Evolutionary conservation across 1,140 invertebrate genomes (phyloP).

Genomic region (Anoplophora glabripennis): DNA sequence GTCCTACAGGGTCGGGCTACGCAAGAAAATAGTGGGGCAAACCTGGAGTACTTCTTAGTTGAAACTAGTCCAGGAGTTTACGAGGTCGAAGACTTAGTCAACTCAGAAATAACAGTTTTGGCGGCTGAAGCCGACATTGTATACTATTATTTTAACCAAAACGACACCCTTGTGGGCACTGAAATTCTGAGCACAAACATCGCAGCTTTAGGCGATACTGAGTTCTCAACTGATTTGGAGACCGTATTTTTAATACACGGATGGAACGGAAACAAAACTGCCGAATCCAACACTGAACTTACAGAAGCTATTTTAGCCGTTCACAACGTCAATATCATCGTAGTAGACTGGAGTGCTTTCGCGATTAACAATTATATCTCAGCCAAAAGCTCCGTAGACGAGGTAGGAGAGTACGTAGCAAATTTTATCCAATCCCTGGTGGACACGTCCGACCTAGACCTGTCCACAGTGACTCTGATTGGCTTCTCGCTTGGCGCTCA

Average conservation of each 20-base stretch:
- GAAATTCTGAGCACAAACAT: too few species aligned
- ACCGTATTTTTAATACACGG: constrained; percentile 48
- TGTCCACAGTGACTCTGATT: constrained; percentile 57
- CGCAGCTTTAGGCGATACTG: too few species aligned
- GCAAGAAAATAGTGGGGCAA: too few species aligned
- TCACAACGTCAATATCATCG: constrained; percentile 56
- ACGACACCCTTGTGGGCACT: background rate
- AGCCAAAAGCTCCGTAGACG: constrained; percentile 52
- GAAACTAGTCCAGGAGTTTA: background rate
- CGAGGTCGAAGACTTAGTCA: background rate
- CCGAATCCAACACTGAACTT: constrained; percentile 42
- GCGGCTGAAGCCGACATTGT: background rate
- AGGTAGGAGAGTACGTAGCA: constrained; percentile 54
- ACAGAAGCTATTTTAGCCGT: constrained; percentile 43
- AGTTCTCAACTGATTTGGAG: background rate
- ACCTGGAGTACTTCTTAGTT: background rate
- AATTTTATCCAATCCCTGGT: constrained; percentile 56
- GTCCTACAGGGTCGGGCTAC: too few species aligned
- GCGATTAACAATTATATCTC: constrained; percentile 47
- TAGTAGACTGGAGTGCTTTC: constrained; percentile 56
- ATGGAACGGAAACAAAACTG: constrained; percentile 41
- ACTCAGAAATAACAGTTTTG: background rate
- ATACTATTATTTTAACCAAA: background rate
- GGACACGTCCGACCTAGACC: constrained; percentile 46
- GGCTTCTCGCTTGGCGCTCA: constrained; percentile 71